phyloP scores from a whole-genome alignment of 2,113 vertebrate species.

The Sarotherodon lohbergeri region DNA sequence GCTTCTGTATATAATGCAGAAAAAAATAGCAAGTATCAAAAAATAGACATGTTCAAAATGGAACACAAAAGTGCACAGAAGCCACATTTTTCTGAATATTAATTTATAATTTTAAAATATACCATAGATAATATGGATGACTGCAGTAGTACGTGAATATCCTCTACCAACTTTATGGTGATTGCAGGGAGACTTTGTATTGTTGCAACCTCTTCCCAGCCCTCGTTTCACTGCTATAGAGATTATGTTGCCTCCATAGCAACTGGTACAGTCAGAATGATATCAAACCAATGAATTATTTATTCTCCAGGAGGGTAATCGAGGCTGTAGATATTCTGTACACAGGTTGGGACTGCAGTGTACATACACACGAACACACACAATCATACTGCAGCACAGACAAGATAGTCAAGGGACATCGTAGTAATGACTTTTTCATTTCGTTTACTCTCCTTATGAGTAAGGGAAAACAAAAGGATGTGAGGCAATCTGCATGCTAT shows the following conservation, averaged over 20 bases:
- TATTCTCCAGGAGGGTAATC: constrained; percentile 15
- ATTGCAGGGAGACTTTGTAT: not conserved
- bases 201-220: not conserved
- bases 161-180: not conserved
- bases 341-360: not conserved
- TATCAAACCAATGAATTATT: constrained; percentile 57
- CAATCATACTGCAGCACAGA: not conserved
- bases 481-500: not conserved
- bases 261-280: constrained; percentile 36
- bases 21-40: not conserved
- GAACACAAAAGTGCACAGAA: not conserved
- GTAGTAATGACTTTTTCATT: not conserved
- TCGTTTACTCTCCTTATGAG: not conserved
- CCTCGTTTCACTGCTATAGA: not conserved
- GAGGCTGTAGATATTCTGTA: not conserved
- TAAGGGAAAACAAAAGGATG: not conserved
- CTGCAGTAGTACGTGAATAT: not conserved
- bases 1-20: not conserved
- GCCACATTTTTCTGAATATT: not conserved
- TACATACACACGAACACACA: not conserved
- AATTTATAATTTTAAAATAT: not conserved
- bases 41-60: not conserved
- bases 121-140: not conserved
- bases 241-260: constrained; percentile 27
- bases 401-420: not conserved